phyloP scores from a whole-genome alignment of 2,113 vertebrate genomes.

The Scomber scombrus region DNA sequence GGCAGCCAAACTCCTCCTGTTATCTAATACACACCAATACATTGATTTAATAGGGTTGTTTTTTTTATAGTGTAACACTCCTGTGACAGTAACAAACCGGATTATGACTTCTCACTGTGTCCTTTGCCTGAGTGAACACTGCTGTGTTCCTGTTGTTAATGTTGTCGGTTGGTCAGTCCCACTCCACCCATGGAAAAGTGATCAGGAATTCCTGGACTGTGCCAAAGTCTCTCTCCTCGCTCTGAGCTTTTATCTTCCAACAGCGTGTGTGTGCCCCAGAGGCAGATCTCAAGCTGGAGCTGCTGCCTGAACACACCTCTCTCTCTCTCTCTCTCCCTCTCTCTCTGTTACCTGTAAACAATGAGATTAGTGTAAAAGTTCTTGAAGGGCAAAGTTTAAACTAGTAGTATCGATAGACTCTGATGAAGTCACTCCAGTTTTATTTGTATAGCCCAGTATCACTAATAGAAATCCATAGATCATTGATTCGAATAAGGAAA shows the following conservation, averaged over 20 bases:
- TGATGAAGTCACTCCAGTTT: too few relatives aligned
- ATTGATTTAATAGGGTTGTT: not conserved
- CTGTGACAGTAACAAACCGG: not conserved
- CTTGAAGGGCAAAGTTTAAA: constrained; percentile 1
- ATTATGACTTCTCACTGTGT: constrained; percentile 34
- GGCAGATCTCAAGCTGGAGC: not conserved
- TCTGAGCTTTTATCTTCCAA: constrained; percentile 28
- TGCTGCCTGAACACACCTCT: constrained; percentile 24
- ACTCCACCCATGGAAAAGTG: constrained; percentile 67
- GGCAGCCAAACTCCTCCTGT: too few relatives aligned
- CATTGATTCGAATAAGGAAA: too few relatives aligned
- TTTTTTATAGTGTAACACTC: not conserved
- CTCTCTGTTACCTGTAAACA: constrained; percentile 63
- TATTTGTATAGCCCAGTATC: too few relatives aligned
- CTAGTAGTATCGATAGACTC: not conserved
- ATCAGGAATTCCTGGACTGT: constrained; percentile 62
- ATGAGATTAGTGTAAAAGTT: constrained; percentile 15
- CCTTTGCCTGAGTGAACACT: constrained; percentile 31
- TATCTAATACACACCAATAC: not conserved
- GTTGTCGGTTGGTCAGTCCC: constrained; percentile 26
- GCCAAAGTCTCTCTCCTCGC: constrained; percentile 5
- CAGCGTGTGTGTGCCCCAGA: not conserved
- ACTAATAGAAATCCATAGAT: too few relatives aligned
- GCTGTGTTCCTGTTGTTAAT: constrained; percentile 37
- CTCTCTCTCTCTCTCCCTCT: not conserved